Evolutionary conservation across 2,113 vertebrate genomes (phyloP), one percentile per base, ranked within the genome.

Genomic region (Addax nasomaculatus): DNA sequence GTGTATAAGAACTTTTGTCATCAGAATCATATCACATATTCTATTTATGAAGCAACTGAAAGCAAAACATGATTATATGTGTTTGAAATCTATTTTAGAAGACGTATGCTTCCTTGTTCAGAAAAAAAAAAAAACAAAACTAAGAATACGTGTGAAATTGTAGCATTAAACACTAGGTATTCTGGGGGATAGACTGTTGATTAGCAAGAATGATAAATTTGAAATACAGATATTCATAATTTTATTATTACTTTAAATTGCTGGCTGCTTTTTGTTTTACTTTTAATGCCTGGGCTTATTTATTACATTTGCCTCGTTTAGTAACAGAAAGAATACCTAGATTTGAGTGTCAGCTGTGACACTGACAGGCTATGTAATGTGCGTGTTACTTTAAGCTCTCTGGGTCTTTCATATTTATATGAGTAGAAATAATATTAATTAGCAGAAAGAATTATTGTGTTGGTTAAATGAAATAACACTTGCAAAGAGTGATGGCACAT

Each of bases 21-120:
- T 79, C 78, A 97, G 80, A 91, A 4, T 39, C 78, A 60, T 51
- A 1, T 55, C 62, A 60, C 30, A 30, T 55, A 76, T 96, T 85
- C n/a, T 73, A 55, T 83, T 83, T 95, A 49, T 62, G 78, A 96
- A 67, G 57, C 55, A 94, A 6, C 14, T 91, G n/a, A 89, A 96
- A 89, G 47, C 70, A 94, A 87, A 92, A 23, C 43, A 64, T 85
- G 57, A 70, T 83, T 87, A 67, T 76, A 47, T 53, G 67, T 57
- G 33, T 95, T 95, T 95, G 76, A 92, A 90, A 85, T 94, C 86
- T 70, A 67, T 70, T 89, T 91, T 58, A 51, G 80, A 89, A 33
- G 78, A 60, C 8, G 0, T 89, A 76, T 39, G 7, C 43, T 91
- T 73, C 45, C 29, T 51, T 97, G 19, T 29, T 84, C 64, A 23